Evolutionary conservation across 2,888 invertebrate species (phyloP).

Genomic region (Gortyna flavago): DNA sequence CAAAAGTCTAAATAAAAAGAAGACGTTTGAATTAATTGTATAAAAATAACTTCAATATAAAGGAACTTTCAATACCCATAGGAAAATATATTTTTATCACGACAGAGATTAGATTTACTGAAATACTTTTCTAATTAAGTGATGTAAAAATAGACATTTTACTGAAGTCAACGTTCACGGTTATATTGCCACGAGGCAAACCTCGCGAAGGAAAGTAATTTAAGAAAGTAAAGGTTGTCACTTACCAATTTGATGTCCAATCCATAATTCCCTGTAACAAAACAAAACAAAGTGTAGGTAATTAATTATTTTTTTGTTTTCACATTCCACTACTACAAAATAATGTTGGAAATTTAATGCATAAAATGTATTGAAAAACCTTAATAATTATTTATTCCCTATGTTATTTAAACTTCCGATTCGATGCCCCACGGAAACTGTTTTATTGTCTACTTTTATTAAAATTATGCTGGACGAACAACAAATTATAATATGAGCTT

Average conservation of each 20-base stretch:
- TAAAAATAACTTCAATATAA: not conserved
- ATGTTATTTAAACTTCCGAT: not conserved
- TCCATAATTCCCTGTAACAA: conserved; percentile 68
- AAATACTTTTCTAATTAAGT: conserved; percentile 7
- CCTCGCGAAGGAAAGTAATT: not conserved
- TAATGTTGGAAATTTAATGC: not conserved
- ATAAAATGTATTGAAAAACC: not conserved
- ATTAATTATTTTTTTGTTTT: not conserved
- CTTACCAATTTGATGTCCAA: conserved; percentile 65
- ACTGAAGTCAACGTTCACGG: not conserved
- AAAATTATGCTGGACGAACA: not conserved
- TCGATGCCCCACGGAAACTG: not conserved
- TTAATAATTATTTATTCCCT: not conserved
- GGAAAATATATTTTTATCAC: conserved; percentile 17
- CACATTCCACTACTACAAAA: not conserved
- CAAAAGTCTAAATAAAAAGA: not conserved
- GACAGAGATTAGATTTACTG: conserved; percentile 4
- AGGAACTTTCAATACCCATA: not conserved
- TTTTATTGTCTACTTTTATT: not conserved
- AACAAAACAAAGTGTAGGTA: conserved; percentile 18
- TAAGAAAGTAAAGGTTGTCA: conserved; percentile 8
- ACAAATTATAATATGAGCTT: no score
- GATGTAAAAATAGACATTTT: conserved; percentile 3
- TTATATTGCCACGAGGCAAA: not conserved
- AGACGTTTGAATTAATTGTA: not conserved